Evolutionary conservation across 2,797 vertebrate species (phyloP).

Genomic region (Pangasius larnaudii): DNA sequence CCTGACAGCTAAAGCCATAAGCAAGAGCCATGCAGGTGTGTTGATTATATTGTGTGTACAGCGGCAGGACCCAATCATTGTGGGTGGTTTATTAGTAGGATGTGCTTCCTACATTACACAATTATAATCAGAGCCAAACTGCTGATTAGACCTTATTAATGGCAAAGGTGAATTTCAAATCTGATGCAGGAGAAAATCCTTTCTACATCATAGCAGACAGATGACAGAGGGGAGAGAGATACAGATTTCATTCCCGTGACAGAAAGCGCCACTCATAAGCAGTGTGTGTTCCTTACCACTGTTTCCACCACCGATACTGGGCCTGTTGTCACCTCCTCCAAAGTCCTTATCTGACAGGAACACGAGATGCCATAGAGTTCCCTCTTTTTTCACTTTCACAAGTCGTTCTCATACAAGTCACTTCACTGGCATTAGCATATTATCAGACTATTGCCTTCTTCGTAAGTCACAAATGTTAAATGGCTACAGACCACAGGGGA

Average conservation of each 20-base stretch:
- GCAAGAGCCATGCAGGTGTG: slow-evolving; percentile 42
- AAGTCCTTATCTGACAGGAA: slow-evolving; percentile 60
- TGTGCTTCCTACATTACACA: neutral
- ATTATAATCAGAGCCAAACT: slow-evolving; percentile 7
- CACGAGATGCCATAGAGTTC: slow-evolving; percentile 46
- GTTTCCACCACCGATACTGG: slow-evolving; percentile 52
- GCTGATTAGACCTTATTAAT: neutral
- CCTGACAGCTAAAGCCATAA: slow-evolving; percentile 9
- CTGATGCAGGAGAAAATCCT: slow-evolving; percentile 3
- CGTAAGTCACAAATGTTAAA: neutral
- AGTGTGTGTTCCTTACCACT: slow-evolving; percentile 61
- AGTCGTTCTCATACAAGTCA: neutral
- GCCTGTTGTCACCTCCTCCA: slow-evolving; percentile 56
- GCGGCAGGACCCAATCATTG: slow-evolving; percentile 14
- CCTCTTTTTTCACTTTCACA: slow-evolving; percentile 6
- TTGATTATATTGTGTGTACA: slow-evolving; percentile 19
- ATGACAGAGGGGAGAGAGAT: slow-evolving; percentile 9
- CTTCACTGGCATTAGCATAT: neutral
- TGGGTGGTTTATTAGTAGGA: slow-evolving; percentile 36
- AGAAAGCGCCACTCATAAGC: slow-evolving; percentile 6
- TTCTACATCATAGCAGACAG: slow-evolving; percentile 6
- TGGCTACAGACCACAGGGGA: neutral
- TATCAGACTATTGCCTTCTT: neutral
- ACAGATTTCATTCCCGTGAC: slow-evolving; percentile 21
- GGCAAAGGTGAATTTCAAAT: slow-evolving; percentile 26